Percentiles rank a stretch among this genome's conserved stretches.
These are phyloP conservation scores for Poecilia velifera DNA, from an alignment of 2,797 vertebrate genomes.

Conservation along the genomic window DNA sequence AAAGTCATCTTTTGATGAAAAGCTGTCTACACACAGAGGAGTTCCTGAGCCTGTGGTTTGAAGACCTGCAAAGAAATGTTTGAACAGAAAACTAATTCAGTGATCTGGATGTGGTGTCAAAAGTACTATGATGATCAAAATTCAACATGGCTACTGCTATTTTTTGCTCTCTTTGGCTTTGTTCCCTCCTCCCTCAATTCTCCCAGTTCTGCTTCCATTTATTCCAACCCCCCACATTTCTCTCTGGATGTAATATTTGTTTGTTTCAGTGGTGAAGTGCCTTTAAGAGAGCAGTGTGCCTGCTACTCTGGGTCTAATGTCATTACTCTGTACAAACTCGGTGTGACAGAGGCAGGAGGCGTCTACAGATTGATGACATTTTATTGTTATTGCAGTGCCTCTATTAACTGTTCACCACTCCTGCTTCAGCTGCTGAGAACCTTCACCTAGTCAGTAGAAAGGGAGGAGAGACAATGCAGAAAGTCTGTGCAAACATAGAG, in stretches of 20 bases:
- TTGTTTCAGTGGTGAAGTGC: constrained; percentile 72
- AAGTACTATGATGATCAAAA: background rate
- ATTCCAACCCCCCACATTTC: constrained; percentile 23
- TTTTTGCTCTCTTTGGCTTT: constrained; percentile 18
- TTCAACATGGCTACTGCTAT: constrained; percentile 10
- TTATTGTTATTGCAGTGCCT: constrained; percentile 89
- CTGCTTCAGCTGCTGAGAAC: constrained; percentile 77
- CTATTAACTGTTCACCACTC: constrained; percentile 86
- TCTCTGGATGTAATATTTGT: constrained; percentile 52
- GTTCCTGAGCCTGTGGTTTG: background rate
- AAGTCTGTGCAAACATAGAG: background rate
- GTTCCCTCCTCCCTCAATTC: background rate
- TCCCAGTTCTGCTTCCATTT: constrained; percentile 14
- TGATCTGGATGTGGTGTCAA: background rate
- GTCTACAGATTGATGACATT: constrained; percentile 89
- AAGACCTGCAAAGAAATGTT: background rate
- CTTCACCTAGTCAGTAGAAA: constrained; percentile 70
- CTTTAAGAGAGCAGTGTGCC: constrained; percentile 85
- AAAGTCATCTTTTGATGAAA: background rate
- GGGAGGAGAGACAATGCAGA: constrained; percentile 43
- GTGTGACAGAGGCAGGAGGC: constrained; percentile 89
- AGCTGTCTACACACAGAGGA: background rate
- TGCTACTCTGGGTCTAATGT: constrained; percentile 86
- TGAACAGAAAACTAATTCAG: background rate
- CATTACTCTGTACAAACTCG: constrained; percentile 90